Percentiles rank a stretch among this genome's conserved stretches.
Conservation (phyloP, 1,140 invertebrate species). For the Temnothorax longispinosus region DNA sequence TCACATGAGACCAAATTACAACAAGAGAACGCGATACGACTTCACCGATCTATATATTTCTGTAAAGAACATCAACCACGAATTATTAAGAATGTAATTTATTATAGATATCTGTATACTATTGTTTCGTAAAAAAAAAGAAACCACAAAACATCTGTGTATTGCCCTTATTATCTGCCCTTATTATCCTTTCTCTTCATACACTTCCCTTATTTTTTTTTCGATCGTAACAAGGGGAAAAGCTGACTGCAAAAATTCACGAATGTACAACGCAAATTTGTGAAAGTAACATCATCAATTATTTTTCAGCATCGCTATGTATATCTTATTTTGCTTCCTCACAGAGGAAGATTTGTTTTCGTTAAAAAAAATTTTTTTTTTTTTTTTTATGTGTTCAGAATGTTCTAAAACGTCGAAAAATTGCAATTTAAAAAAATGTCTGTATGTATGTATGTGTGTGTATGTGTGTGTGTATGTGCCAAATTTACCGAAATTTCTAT, state of each 20-base stretch:
- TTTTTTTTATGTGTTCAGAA: no score
- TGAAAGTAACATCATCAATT: not conserved
- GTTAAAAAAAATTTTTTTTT: no score
- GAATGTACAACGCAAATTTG: not conserved
- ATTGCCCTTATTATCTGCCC: no score
- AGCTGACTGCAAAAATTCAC: not conserved
- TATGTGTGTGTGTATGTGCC: no score
- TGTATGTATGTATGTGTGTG: no score
- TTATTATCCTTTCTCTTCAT: not conserved
- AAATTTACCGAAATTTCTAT: no score
- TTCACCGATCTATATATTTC: constrained; percentile 74
- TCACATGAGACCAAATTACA: constrained; percentile 70
- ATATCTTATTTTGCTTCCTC: not conserved
- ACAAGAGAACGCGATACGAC: constrained; percentile 45
- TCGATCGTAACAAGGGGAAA: not conserved
- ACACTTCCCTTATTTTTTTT: not conserved
- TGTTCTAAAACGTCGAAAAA: no score
- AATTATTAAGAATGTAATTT: constrained; percentile 77
- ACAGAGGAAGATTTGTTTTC: no score
- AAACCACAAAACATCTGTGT: not conserved
- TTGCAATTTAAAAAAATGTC: no score
- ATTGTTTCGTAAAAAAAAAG: constrained; percentile 74
- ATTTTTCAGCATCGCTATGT: not conserved
- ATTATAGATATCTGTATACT: constrained; percentile 78
- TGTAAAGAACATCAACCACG: constrained; percentile 75